Evolutionary conservation across 2,888 invertebrate species (phyloP), one percentile per base, ranked within the genome.

Genomic region (Drosophila cognata): DNA sequence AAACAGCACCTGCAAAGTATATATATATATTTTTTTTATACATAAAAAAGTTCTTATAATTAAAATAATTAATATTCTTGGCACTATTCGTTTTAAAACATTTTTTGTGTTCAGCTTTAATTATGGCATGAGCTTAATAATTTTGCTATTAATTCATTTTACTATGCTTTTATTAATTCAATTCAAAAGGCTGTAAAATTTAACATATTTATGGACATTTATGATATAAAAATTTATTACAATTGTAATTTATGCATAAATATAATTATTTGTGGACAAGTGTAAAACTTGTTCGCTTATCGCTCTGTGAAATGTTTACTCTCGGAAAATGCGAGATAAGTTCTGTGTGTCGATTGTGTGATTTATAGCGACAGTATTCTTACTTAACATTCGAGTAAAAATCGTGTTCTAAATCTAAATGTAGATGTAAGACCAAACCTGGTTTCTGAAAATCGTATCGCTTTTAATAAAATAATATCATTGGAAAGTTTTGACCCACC

Each of bases 191-290:
- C 57, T 18, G 11, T 25, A 2, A 25, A 43, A 18, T 21, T 0
- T 2, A 43, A 16, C 8, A 31, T 56, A 16, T 16, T 13, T 41
- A 18, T 55, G 18, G 2, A 10, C 25, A 29, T 41, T 13, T 41
- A 8, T 25, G 8, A 57, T 16, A 31, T 18, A 16, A 4, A 21
- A 31, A 31, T 43, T 18, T 6, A 57, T 57, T 43, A 43, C 18
- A 43, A 43, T 3, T 43, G 8, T 50, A 55, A 50, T 36, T 46
- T 29, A 55, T 41, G 41, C 50, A 68, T 21, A 11, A 4, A 51
- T 38, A 66, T 59, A 43, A 43, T 56, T 36, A 61, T 41, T 33
- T 68, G 31, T 31, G 48, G 13, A 18, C 38, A 50, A 51, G 50
- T 56, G 41, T 66, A 18, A 57, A 29, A 66, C 29, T 25, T 41